A percentile compares a stretch with the other conserved stretches of the same genome.
These are phyloP conservation scores for Blastobasis adustella DNA, from an alignment of 2,888 invertebrate genomes.

Conservation along the genomic window DNA sequence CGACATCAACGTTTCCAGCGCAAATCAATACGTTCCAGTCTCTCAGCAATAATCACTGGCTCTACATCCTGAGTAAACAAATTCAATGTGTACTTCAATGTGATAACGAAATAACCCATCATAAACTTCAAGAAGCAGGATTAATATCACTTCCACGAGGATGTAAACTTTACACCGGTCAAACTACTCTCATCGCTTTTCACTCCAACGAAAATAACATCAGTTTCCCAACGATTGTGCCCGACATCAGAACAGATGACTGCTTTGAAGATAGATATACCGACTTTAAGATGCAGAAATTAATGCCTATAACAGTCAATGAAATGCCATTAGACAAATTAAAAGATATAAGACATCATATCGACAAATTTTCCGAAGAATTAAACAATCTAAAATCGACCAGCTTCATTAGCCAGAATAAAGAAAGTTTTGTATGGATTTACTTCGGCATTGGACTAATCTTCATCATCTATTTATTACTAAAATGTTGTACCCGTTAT, in stretches of 20 bases:
- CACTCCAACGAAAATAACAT: constrained; percentile 11
- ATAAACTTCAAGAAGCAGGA: constrained; percentile 13
- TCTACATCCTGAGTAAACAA: constrained; percentile 12
- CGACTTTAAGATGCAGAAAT: constrained; percentile 2
- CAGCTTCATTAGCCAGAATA: constrained; percentile 7
- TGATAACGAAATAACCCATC: constrained; percentile 8
- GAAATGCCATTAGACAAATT: constrained; percentile 13
- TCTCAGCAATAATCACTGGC: constrained; percentile 14
- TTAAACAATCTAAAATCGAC: constrained; percentile 6
- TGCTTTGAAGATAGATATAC: constrained; percentile 8
- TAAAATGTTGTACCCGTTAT: not conserved
- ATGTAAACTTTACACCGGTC: constrained; percentile 17
- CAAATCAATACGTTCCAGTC: constrained; percentile 17
- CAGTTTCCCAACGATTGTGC: constrained; percentile 13
- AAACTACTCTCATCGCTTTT: constrained; percentile 15
- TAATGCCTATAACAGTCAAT: constrained; percentile 16
- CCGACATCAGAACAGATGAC: constrained; percentile 15
- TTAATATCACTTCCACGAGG: constrained; percentile 10
- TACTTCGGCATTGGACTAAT: constrained; percentile 4
- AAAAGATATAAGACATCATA: constrained; percentile 10
- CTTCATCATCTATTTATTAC: not conserved
- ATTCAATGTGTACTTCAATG: constrained; percentile 14
- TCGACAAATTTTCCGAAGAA: constrained; percentile 8
- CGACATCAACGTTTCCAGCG: constrained; percentile 15
- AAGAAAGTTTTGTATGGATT: constrained; percentile 3